These are phyloP conservation scores for Macrophya annulata DNA, from an alignment of 2,888 invertebrate species.

Conservation along the genomic window DNA sequence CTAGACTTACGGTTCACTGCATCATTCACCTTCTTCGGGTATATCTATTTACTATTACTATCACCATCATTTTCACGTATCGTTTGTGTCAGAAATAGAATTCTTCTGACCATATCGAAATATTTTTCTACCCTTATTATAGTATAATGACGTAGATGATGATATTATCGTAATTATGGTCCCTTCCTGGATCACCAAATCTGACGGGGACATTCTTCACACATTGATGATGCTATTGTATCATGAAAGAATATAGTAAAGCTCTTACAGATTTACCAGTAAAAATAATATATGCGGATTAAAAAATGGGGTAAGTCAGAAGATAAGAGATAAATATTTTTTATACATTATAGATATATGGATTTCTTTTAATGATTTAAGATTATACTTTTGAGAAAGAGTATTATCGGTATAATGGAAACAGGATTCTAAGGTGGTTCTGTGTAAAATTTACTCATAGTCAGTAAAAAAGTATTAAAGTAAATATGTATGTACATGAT, in stretches of 20 bases:
- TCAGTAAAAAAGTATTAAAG: too few species aligned
- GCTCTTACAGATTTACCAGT: neutral
- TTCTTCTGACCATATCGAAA: neutral
- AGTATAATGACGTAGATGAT: neutral
- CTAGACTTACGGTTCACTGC: constrained; percentile 19
- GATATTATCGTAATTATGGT: neutral
- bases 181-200: neutral
- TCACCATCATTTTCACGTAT: neutral
- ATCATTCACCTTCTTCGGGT: neutral
- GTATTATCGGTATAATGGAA: neutral
- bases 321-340: neutral
- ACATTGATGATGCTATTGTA: constrained; percentile 5
- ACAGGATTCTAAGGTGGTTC: neutral
- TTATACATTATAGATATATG: neutral
- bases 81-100: neutral
- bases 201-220: constrained; percentile 6
- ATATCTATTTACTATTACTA: neutral
- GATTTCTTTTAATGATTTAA: neutral
- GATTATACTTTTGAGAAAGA: neutral
- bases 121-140: neutral
- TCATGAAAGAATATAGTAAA: neutral
- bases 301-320: neutral
- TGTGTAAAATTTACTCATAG: neutral
- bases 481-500: too few species aligned
- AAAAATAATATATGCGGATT: neutral